phyloP scores from a whole-genome alignment of 2,113 vertebrate genomes.

The Hemichromis elongatus region DNA sequence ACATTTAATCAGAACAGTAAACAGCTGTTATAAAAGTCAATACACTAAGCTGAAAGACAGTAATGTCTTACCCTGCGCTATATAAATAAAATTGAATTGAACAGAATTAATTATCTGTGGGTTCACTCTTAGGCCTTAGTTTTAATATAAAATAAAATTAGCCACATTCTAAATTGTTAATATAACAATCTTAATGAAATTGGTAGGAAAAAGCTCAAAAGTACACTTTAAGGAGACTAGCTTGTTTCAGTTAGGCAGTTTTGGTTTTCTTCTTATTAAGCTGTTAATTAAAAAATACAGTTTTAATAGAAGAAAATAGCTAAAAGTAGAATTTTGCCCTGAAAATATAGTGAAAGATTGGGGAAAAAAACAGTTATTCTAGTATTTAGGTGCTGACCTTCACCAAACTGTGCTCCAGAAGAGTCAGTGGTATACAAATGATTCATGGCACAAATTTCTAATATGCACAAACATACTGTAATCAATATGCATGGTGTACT shows the following conservation, averaged over 20 bases:
- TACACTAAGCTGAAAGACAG: neutral
- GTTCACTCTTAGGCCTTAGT: neutral
- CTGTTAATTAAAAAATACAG: neutral
- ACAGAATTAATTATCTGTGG: neutral
- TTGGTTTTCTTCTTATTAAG: neutral
- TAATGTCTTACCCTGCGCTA: accelerated
- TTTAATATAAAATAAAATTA: neutral
- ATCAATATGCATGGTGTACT: neutral
- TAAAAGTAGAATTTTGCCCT: neutral
- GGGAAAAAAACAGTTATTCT: neutral
- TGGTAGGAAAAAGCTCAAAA: neutral
- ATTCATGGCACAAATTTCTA: neutral
- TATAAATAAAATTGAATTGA: neutral
- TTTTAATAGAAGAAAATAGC: neutral
- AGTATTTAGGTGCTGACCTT: neutral
- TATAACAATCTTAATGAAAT: neutral
- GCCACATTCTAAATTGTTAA: neutral
- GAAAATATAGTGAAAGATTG: neutral
- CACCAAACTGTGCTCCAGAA: neutral
- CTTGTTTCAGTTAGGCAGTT: neutral
- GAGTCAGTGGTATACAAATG: neutral
- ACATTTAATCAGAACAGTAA: neutral
- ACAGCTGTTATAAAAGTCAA: neutral
- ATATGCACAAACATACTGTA: neutral
- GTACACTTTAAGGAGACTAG: neutral